Conservation (phyloP, 2,113 vertebrate species). For the Sterrhoptilus dennistouni region DNA sequence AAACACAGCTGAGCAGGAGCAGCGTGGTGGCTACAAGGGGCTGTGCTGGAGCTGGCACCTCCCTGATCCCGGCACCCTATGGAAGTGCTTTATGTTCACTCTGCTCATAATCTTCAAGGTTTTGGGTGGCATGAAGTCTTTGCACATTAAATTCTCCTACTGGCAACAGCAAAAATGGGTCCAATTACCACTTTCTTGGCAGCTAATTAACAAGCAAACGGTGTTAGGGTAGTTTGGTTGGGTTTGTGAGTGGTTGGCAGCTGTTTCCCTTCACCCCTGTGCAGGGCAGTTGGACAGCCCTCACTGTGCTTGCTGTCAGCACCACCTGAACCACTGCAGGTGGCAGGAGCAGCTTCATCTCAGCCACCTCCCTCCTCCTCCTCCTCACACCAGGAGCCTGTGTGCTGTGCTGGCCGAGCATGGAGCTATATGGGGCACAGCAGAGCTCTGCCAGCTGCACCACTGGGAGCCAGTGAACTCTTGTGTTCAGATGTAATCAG, state of each 20-base stretch:
- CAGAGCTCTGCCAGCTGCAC: neutral
- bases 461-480: neutral
- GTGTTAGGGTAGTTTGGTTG: neutral
- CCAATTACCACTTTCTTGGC: neutral
- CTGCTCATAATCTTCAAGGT: neutral
- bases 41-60: neutral
- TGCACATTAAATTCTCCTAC: neutral
- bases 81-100: neutral
- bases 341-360: neutral
- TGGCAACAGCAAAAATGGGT: neutral
- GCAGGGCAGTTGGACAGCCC: neutral
- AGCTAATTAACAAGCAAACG: neutral
- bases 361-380: accelerated
- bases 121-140: neutral
- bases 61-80: neutral
- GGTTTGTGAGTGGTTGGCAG: neutral
- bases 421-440: neutral
- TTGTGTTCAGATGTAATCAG: neutral
- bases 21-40: neutral
- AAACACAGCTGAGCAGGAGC: neutral
- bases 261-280: neutral
- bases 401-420: accelerated
- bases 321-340: neutral
- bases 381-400: accelerated
- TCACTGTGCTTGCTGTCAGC: neutral